Conservation (phyloP, 1,140 invertebrate genomes). For the Batillaria attramentaria region DNA sequence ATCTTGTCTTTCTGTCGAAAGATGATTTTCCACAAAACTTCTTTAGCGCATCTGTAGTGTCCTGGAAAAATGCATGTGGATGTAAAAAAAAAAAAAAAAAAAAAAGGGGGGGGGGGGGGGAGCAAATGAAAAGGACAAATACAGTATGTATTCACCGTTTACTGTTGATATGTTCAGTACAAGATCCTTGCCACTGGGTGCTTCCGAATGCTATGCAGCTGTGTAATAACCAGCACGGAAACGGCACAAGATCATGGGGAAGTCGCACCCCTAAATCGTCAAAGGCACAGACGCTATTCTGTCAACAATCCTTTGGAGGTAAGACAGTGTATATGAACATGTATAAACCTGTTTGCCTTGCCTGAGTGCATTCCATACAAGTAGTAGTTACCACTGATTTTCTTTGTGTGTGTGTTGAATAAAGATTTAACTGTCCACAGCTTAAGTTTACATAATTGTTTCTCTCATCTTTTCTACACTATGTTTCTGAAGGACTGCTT, state of each 20-base stretch:
- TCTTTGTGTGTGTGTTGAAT: too few species aligned
- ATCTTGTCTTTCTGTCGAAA: too few species aligned
- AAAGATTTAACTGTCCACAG: too few species aligned
- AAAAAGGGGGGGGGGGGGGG: too few species aligned
- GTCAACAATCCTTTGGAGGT: background rate
- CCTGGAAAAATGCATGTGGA: background rate
- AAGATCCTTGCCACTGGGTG: slow-evolving; percentile 45
- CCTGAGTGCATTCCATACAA: too few species aligned
- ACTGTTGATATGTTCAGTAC: slow-evolving; percentile 47
- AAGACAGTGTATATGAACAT: background rate
- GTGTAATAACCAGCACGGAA: background rate
- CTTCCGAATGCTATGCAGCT: slow-evolving; percentile 39
- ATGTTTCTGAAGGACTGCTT: too few species aligned
- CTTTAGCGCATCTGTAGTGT: too few species aligned
- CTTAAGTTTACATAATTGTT: too few species aligned
- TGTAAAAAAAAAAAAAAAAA: background rate
- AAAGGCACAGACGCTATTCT: background rate
- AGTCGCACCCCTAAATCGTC: background rate
- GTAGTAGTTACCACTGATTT: too few species aligned
- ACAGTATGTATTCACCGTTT: background rate
- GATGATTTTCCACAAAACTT: too few species aligned
- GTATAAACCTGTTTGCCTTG: background rate
- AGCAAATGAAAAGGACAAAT: background rate
- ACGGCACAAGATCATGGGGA: background rate
- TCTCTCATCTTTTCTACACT: too few species aligned